Base-by-base conservation (phyloP, 2,113 vertebrate genomes). In the Hydrolagus affinis region DNA sequence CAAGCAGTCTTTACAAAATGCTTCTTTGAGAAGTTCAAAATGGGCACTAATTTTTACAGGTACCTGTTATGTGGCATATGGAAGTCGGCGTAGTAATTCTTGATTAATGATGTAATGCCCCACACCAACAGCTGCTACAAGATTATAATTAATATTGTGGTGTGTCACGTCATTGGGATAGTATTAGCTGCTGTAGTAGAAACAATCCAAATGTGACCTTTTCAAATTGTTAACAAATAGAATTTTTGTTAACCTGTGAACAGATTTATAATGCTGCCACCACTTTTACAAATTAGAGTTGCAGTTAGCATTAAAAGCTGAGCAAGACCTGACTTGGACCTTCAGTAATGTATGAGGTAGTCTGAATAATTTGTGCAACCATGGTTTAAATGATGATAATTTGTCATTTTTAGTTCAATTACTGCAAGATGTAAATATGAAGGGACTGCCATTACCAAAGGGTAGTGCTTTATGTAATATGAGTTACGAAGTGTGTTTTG, bases 401-500 rank as follows among this genome's bases (percentile, higher is more conserved):
- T 70, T 85, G 85, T 71, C 15, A 85, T 71, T 71, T 56, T n/a
- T 85, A 85, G 85, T 70, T 57, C 57, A 70, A 70, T 85, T 85
- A 70, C 59, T 64, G 14, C 60, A 83, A 30, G 60, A 57, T 8
- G n/a, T 85, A 68, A 64, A 44, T 85, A 78, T 83, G 71, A 85
- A 85, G 60, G 88, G 77, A 85, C 85, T 86, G 32, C 74, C 70
- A 75, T 10, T 66, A 57, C 75, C 44, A 73, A 85, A 85, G 62
- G 21, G 75, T 80, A 85, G n/a, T 68, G 66, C 68, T 11, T 71
- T 23, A 74, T 75, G 32, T 86, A 88, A 60, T 59, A 78, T 85
- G 75, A 30, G 28, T 71, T 85, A 86, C 87, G 60, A 86, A 86
- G 25, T 86, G 11, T 28, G 32, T 28, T 86, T 89, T 88, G 71